These are phyloP conservation scores for Phyllopteryx taeniolatus DNA, from an alignment of 2,113 vertebrate species.

Conservation along the genomic window DNA sequence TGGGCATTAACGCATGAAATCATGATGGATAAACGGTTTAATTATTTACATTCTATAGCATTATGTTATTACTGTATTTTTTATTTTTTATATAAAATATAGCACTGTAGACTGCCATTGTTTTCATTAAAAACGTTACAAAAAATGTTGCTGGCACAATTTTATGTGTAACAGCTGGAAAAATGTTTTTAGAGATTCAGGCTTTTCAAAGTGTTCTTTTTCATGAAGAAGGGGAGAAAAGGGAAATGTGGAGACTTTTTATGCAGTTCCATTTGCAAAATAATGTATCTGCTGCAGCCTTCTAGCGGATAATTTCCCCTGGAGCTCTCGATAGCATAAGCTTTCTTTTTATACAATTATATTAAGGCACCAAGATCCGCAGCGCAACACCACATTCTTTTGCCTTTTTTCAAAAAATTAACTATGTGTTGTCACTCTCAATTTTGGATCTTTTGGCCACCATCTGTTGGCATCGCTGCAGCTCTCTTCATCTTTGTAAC, in stretches of 20 bases:
- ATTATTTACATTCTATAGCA: no score
- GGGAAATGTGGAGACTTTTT: background rate
- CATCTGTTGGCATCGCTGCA: conserved; percentile 45
- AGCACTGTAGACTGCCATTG: no score
- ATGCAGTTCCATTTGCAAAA: conserved; percentile 12
- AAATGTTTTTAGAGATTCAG: background rate
- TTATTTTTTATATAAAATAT: no score
- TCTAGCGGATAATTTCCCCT: conserved; percentile 22
- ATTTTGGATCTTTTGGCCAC: conserved; percentile 31
- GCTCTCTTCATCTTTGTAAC: conserved; percentile 51
- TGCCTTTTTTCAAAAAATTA: background rate
- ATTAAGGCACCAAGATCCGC: conserved; percentile 18
- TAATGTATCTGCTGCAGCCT: conserved; percentile 25
- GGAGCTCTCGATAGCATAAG: conserved; percentile 29
- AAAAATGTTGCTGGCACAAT: no score
- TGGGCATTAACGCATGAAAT: no score
- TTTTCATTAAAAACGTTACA: no score
- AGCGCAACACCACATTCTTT: conserved; percentile 8
- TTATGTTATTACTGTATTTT: no score
- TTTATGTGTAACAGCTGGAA: background rate
- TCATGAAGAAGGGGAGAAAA: background rate
- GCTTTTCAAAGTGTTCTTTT: background rate
- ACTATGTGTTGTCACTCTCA: background rate
- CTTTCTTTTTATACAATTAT: conserved; percentile 27
- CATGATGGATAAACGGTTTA: no score